Conservation (phyloP, 1,140 invertebrate species). For the Drosophila obscura region DNA sequence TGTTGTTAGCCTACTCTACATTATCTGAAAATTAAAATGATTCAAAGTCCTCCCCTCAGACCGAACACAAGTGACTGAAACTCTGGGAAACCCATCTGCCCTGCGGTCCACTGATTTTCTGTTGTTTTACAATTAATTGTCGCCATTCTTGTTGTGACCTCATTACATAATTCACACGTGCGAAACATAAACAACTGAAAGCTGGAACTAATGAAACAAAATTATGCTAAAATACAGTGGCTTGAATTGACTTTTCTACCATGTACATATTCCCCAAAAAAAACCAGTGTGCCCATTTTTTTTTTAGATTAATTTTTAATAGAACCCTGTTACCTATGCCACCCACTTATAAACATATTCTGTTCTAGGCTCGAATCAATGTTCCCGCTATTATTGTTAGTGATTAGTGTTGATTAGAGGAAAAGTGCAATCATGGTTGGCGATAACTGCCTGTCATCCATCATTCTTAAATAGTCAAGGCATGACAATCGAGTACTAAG, state of each 20-base stretch:
- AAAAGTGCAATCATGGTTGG: slow-evolving; percentile 1
- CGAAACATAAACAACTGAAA: neutral
- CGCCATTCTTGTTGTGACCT: neutral
- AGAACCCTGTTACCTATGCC: too few species aligned
- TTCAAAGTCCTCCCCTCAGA: too few species aligned
- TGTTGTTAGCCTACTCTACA: too few species aligned
- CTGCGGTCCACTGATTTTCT: neutral
- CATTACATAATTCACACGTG: slow-evolving; percentile 2
- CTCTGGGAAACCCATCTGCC: neutral
- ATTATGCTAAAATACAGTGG: neutral
- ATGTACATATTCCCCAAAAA: neutral
- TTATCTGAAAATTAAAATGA: too few species aligned
- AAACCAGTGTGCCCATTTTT: neutral
- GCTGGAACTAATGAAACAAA: slow-evolving; percentile 1
- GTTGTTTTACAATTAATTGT: slow-evolving; percentile 18
- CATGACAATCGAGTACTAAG: slow-evolving; percentile 29
- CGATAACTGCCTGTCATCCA: slow-evolving; percentile 29
- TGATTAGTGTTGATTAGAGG: slow-evolving; percentile 1
- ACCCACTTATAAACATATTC: too few species aligned
- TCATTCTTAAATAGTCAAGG: slow-evolving; percentile 24
- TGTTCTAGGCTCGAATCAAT: neutral
- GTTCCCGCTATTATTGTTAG: slow-evolving; percentile 1
- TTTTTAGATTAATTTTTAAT: too few species aligned
- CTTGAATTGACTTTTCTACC: neutral
- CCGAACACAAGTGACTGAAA: too few species aligned